Base-by-base conservation (phyloP, 2,888 invertebrate genomes). In the Macaria notata region DNA sequence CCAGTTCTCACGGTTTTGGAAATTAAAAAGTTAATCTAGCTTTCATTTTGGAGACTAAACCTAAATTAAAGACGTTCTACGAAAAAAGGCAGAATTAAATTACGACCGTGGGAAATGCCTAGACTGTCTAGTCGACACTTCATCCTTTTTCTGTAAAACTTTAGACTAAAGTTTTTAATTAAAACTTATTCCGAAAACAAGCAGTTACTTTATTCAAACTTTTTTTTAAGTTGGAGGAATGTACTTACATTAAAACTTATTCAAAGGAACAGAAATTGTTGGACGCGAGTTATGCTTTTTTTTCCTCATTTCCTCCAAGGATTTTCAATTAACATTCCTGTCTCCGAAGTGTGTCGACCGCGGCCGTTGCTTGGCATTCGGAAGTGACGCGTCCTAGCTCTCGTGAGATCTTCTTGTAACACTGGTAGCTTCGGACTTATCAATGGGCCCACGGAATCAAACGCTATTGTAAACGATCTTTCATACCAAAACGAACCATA, bases 361-460 rank as follows among this genome's bases (percentile, higher is more conserved):
- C 54, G 49, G 49, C 38, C 59, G 58, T 50, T 50, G 62, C 58
- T 49, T 53, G 62, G 58, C 52, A 63, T 60, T 68, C 68, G 71
- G 65, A 73, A 72, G 67, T 64, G 57, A 63, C 48, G 64, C 56
- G 62, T 64, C 78, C 75, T 86, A 54, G 47, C 39, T 51, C 54
- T 59, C 85, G 86, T 88, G 88, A 86, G 88, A 88, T 74, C 79
- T 71, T 76, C 82, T 76, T 83, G 88, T 89, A 90, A 91, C 86
- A 90, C 90, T 88, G 86, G 90, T 90, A 90, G 90, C 90, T 78
- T 83, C 80, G 66, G 78, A 86, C 84, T 90, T 90, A 89, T 91
- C 90, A 91, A 91, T 91, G 91, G 89, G 85, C 86, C 88, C 83
- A 86, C 80, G 86, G 88, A 88, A 88, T 88, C 80, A 88, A 86